Conservation (phyloP, 2,113 vertebrate species). For the Megalops atlanticus region DNA sequence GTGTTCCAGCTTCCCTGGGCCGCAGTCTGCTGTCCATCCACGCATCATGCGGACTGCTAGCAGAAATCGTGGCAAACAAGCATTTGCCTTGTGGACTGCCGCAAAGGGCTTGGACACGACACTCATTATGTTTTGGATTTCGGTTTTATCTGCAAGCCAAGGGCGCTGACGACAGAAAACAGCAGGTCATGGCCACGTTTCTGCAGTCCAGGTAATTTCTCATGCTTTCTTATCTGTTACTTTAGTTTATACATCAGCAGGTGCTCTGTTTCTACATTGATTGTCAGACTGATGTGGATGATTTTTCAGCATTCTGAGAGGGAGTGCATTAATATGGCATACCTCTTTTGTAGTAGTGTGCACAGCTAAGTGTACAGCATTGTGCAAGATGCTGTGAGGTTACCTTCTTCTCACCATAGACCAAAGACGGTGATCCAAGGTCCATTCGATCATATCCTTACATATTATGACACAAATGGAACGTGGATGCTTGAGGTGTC, state of each 20-base stretch:
- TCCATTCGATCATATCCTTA: too few relatives aligned
- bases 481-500: too few relatives aligned
- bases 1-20: constrained; percentile 50
- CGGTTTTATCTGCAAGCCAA: background rate
- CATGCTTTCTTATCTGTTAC: background rate
- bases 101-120: background rate
- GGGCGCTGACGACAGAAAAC: background rate
- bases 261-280: too few relatives aligned
- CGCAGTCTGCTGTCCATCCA: constrained; percentile 51
- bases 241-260: background rate
- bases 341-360: too few relatives aligned
- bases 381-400: too few relatives aligned
- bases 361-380: too few relatives aligned
- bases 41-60: constrained; percentile 18
- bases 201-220: constrained; percentile 23
- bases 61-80: background rate
- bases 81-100: background rate
- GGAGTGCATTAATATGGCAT: too few relatives aligned
- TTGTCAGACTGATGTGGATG: too few relatives aligned
- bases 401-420: too few relatives aligned
- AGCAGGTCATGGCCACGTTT: constrained; percentile 17
- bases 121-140: background rate
- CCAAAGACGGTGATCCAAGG: too few relatives aligned
- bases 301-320: too few relatives aligned
- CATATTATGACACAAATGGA: too few relatives aligned